A percentile compares a stretch with the other conserved stretches of the same genome.
Conservation (phyloP, 2,888 invertebrate genomes). For the Epistrophella euchroma region DNA sequence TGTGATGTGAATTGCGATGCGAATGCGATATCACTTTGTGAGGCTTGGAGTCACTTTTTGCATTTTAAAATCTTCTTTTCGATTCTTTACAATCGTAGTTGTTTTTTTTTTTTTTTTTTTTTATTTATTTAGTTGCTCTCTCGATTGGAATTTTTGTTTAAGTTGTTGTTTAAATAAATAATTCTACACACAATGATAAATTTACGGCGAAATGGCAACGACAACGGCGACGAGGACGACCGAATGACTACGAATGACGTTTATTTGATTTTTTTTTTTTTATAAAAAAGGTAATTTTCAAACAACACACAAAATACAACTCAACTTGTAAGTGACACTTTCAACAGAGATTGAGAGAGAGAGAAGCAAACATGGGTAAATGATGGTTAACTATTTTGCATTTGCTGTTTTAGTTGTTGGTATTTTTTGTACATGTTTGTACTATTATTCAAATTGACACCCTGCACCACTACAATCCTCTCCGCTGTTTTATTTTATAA, state of each 20-base stretch:
- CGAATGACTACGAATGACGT: slow-evolving; percentile 7
- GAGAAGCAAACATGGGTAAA: slow-evolving; percentile 19
- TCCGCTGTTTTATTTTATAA: slow-evolving; percentile 44
- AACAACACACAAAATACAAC: slow-evolving; percentile 38
- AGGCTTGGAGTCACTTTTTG: slow-evolving; percentile 60
- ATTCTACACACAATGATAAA: slow-evolving; percentile 55
- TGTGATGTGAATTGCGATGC: slow-evolving; percentile 45
- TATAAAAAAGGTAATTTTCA: slow-evolving; percentile 49
- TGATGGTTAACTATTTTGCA: slow-evolving; percentile 59
- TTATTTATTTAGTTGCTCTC: slow-evolving; percentile 41
- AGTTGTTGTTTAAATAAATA: slow-evolving; percentile 35
- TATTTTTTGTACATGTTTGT: slow-evolving; percentile 20
- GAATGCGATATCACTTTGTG: slow-evolving; percentile 59
- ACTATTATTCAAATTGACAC: slow-evolving; percentile 63
- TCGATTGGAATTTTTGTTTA: slow-evolving; percentile 46
- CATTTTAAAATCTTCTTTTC: slow-evolving; percentile 55
- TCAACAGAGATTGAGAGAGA: too few species aligned
- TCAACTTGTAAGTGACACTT: neutral
- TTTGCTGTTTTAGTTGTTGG: slow-evolving; percentile 39
- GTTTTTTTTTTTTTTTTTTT: slow-evolving; percentile 23
- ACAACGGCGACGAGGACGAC: neutral
- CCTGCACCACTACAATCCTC: slow-evolving; percentile 63
- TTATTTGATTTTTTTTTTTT: neutral
- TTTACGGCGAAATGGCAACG: slow-evolving; percentile 16
- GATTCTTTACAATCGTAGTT: neutral